phyloP scores from a whole-genome alignment of 53 echinoderm and acorn worm genomes.

The Apostichopus leukothele region DNA sequence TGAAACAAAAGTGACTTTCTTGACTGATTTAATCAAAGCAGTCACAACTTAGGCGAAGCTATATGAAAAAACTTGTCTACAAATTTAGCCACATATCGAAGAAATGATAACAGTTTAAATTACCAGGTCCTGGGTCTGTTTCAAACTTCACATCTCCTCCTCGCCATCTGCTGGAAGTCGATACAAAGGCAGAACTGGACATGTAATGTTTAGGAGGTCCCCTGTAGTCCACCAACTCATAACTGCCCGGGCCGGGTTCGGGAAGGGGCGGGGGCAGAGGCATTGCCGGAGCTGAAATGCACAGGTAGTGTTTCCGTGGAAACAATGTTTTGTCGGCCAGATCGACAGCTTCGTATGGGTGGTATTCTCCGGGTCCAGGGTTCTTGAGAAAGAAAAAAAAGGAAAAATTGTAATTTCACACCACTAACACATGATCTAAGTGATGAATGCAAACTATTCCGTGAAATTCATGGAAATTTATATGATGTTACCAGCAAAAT shows the following conservation, averaged over 20 bases:
- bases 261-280: constrained; percentile 92
- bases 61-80: background rate
- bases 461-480: too few species aligned
- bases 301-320: constrained; percentile 97
- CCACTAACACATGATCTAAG: too few species aligned
- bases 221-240: constrained; percentile 86
- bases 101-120: background rate
- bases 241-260: constrained; percentile 91
- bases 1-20: too few species aligned
- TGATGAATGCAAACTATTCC: too few species aligned
- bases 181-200: constrained; percentile 95
- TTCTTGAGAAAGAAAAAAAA: constrained; percentile 56
- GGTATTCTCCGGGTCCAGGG: constrained; percentile 95
- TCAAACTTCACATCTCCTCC: constrained; percentile 56
- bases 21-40: background rate
- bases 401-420: background rate
- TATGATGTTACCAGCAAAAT: too few species aligned
- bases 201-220: constrained; percentile 93
- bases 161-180: constrained; percentile 89
- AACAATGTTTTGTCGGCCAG: constrained; percentile 65
- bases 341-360: constrained; percentile 80
- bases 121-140: constrained; percentile 88
- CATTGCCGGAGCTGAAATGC: constrained; percentile 99
- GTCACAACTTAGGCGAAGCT: background rate
- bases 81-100: too few species aligned